Base-by-base conservation (phyloP, 1,140 invertebrate species). In the Brachystomella parvula region DNA sequence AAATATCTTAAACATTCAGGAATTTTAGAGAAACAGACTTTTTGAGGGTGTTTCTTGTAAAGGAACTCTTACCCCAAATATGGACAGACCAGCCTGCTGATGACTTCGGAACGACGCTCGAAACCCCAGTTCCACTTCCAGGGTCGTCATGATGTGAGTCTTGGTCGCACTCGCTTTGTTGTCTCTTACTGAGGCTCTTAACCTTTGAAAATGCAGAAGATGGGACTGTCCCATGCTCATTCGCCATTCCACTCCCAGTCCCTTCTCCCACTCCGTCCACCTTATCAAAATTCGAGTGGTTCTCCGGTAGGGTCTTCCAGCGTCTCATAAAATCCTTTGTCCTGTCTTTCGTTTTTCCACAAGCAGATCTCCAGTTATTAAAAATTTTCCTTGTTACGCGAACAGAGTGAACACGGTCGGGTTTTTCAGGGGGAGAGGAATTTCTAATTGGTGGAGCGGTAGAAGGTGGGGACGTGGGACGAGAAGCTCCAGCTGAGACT, bases 241-340 rank as follows among this genome's bases (percentile, higher is more conserved):
- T 12, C n/a, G 19, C 21, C 29, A 64, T 59, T 15, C 63, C 66
- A 59, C 28, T 53, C 26, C 66, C 68, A 1, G 68, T 66, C 9
- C 39, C 31, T 59, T 66, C 9, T 44, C n/a, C 47, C 35, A 32
- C 35, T 6, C 32, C 31, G 29, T 35, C 66, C 15, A 63, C 2
- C n/a, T 64, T 21, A 33, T 68, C 70, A 64, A 71, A 71, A 29
- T 73, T 69, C 2, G 66, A 69, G 59, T 73, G 69, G 47, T 71
- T 69, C 66, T 73, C 72, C 30, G 72, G 72, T 9, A 73, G 63
- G 3, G 72, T 73, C 66, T 73, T 73, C 72, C 72, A 73, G 9
- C 72, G 47, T 49, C 65, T 63, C 15, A 73, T 67, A 26, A 73
- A 67, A 47, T 71, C 68, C 57, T 73, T 73, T 26, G 72, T 73